Evolutionary conservation across 2,797 vertebrate genomes (phyloP), one percentile per base, ranked within the genome.

Genomic region (Moxostoma hubbsi): DNA sequence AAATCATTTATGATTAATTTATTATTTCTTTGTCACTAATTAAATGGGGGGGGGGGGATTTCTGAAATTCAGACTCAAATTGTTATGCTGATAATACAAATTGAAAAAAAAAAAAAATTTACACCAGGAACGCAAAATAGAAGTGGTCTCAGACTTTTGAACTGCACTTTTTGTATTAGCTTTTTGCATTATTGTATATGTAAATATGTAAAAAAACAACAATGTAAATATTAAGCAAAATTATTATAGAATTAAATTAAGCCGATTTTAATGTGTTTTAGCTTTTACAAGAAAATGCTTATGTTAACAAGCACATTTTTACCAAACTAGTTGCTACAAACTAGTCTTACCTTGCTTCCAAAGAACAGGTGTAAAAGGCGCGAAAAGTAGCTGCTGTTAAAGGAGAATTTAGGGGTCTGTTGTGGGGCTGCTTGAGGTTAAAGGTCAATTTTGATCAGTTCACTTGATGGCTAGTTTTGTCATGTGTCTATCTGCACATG

Each of bases 401-500:
- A 45, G 55, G 54, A 36, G 5, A 75, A 61, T 47, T 47, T 61
- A 12, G 61, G 12, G 24, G 45, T 73, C 43, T n/a, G 43, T 51
- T 47, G 43, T 47, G 53, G 51, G 63, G 53, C 51, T 55, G 51
- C 46, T 24, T 50, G 18, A 43, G 68, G 64, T 70, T 51, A 79
- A 73, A 13, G 59, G 46, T 70, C 75, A 78, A 62, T 50, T 59
- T 57, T 61, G 58, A 75, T 69, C 46, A 16, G 46, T 59, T 45
- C 46, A 67, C 51, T 70, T 59, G 16, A 50, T 47, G 46, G 36
- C 57, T 50, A 59, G 43, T 59, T 53, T 10, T 68, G 12, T 55
- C 77, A 13, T 47, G 15, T 57, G 69, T 65, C 51, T 71, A 11
- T 78, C 61, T 68, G 62, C 51, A 24, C 9, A 16, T 76, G 63